Conservation (phyloP, 2,113 vertebrate species). For the Lamprotornis superbus region DNA sequence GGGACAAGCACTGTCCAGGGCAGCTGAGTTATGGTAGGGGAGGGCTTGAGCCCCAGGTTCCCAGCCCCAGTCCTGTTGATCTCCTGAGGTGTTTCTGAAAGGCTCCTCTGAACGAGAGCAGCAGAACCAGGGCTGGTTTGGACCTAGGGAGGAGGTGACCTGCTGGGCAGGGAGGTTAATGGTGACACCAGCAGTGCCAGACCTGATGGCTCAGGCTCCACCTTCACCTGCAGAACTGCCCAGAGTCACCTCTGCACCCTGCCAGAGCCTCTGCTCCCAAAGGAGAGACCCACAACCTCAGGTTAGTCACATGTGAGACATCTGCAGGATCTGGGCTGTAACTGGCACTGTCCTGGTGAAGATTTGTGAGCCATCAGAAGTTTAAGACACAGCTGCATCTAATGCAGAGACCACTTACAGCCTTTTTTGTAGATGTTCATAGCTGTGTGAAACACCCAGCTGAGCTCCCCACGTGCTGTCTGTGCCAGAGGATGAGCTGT, state of each 20-base stretch:
- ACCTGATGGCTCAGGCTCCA: neutral
- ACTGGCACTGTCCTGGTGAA: neutral
- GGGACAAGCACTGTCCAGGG: no score
- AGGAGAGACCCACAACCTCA: neutral
- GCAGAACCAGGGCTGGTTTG: neutral
- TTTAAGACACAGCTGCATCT: neutral
- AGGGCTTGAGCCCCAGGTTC: neutral
- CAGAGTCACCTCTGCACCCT: neutral
- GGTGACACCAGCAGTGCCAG: neutral
- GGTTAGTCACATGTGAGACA: accelerated
- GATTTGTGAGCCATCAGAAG: neutral
- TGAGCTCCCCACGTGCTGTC: neutral
- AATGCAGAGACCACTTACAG: neutral
- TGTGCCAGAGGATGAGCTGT: constrained; percentile 15
- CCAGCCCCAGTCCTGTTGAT: neutral
- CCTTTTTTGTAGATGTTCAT: neutral
- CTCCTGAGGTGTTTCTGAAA: neutral
- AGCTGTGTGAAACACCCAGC: neutral
- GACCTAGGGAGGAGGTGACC: neutral
- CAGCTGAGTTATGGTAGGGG: neutral
- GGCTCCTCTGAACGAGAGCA: neutral
- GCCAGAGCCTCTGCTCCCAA: neutral
- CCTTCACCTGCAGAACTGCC: neutral
- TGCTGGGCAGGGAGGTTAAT: neutral
- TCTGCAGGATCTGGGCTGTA: neutral